Evolutionary conservation across 2,888 invertebrate genomes (phyloP).

Genomic region (Trimorus sp.): DNA sequence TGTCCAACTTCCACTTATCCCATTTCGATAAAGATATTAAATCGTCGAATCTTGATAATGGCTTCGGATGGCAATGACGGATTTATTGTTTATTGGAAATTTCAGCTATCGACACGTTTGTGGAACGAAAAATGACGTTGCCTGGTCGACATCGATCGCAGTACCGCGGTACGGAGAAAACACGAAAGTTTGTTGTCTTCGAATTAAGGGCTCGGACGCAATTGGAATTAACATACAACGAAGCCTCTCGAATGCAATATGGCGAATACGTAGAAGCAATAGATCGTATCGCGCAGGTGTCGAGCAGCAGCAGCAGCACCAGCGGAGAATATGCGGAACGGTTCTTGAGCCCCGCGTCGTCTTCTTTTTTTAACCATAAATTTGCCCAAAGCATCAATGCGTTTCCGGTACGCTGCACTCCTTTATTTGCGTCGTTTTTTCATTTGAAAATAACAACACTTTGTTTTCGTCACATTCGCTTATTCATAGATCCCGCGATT

Average conservation of each 20-base stretch:
- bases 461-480: conserved; percentile 51
- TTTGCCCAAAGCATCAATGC: conserved; percentile 67
- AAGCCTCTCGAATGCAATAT: conserved; percentile 71
- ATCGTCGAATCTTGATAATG: too few relatives aligned
- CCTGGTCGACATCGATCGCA: conserved; percentile 30
- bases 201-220: conserved; percentile 68
- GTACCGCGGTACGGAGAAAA: conserved; percentile 39
- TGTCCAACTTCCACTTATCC: too few relatives aligned
- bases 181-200: conserved; percentile 66
- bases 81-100: too few relatives aligned
- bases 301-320: conserved; percentile 64
- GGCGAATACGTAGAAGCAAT: conserved; percentile 68
- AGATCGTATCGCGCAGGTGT: conserved; percentile 71
- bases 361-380: conserved; percentile 68
- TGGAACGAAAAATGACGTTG: conserved; percentile 27
- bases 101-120: not conserved
- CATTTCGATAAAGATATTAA: too few relatives aligned
- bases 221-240: conserved; percentile 70
- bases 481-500: conserved; percentile 49
- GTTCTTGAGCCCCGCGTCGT: conserved; percentile 60
- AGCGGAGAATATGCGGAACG: conserved; percentile 67
- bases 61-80: too few relatives aligned
- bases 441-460: conserved; percentile 50
- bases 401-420: conserved; percentile 64
- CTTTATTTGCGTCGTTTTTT: conserved; percentile 56